Base-by-base conservation (phyloP, 1,140 invertebrate species). In the Gonioctena quinquepunctata region DNA sequence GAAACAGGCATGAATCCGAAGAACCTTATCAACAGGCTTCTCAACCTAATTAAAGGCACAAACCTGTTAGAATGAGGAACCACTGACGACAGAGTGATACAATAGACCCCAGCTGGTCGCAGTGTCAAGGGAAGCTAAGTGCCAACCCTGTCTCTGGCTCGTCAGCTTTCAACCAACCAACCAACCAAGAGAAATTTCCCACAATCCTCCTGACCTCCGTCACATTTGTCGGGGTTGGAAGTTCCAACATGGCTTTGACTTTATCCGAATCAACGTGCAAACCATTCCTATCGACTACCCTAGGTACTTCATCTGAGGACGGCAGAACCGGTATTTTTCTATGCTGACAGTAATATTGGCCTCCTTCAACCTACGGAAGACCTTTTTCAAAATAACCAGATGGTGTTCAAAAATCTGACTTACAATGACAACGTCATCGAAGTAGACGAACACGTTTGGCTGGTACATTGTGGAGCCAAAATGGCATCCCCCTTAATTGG, bases 361-460 rank as follows among this genome's bases (percentile, higher is more conserved):
- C 5, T 61, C 22, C 1, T 11, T 3, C 18, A 75, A 33, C 23
- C 68, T 13, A 5, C 27, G 21, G 52, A 74, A 68, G 1, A 75
- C 66, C 26, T 62, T 54, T 13, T 62, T 16, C 11, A 73, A 23
- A 11, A 63, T 26, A 18, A 18, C 11, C 0, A 78, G 7, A 66
- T 81, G 78, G 3, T 76, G 64, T 3, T 79, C 72, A 27, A 80
- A 80, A 11, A 50, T 76, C 22, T 57, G 21, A 1, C 74, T 70
- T 52, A 73, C 74, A 8, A 83, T 75, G 0, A 82, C 72, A 18
- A 82, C 76, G 25, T 83, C 77, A 68, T 82, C 81, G 25, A 82
- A 48, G 64, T 81, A 82, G 1, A 42, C 70, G 52, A 76, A 76
- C 0, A 69, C 70, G 21, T 57, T 11, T 11, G 69, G 76, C 21